Evolutionary conservation across 2,113 vertebrate species (phyloP), one percentile per base, ranked within the genome.

Genomic region (Thalassoma bifasciatum): DNA sequence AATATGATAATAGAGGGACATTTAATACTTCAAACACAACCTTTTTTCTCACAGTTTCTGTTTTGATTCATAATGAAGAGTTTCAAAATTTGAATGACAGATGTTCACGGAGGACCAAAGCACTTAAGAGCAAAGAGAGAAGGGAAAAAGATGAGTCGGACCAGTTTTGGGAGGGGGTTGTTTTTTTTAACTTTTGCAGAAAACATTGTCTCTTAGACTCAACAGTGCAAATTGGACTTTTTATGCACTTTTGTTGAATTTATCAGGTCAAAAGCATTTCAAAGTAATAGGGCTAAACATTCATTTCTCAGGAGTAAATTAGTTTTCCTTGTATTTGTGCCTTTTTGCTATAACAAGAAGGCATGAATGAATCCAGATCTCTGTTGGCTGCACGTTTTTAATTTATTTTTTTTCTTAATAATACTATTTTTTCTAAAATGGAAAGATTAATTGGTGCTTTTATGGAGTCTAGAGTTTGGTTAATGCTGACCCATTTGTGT

Each of bases 401-500:
- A 4, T 30, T 30, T 30, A 4, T 30, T 30, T 30, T 30, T 40
- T 46, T 21, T 26, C 12, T 0, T 19, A 54, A 67, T 66, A 66
- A 34, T 8, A 37, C 11, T 34, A 8, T 44, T 44, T 34, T 70
- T 63, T n/a, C 42, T 47, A 2, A 51, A 70, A 70, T 50, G n/a
- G 21, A 62, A 58, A 72, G 9, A 57, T 59, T 36, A 38, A 66
- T 76, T 66, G 13, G 22, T 30, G 50, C 50, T 53, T 72, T 72
- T 22, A 50, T n/a, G 21, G 14, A 63, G 42, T 50, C 42, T 47
- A 44, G 19, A 16, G 16, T 57, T 62, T 58, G 42, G 56, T 67
- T 46, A 40, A 57, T 57, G 40, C 22, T 38, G 56, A 56, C 50
- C 23, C 10, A 3, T 37, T 40, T 16, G 36, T 51, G 74, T 37